These are phyloP conservation scores for Trypoxylus dichotomus DNA, from an alignment of 1,140 invertebrate genomes.

Conservation along the genomic window DNA sequence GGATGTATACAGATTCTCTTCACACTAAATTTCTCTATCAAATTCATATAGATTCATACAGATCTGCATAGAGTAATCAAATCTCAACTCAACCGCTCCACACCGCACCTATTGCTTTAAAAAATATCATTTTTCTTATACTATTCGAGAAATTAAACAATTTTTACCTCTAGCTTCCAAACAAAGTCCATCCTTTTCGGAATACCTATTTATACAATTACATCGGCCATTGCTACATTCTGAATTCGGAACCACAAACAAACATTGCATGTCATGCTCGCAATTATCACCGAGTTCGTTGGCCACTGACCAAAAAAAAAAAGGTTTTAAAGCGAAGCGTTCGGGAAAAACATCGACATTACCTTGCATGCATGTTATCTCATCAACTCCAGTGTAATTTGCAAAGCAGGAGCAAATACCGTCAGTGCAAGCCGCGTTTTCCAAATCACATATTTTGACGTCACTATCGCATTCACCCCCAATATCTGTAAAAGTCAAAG, in stretches of 20 bases:
- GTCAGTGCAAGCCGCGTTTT: neutral
- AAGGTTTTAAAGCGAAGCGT: neutral
- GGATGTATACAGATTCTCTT: no score
- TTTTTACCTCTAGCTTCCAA: neutral
- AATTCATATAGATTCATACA: no score
- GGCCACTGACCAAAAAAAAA: neutral
- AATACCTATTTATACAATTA: neutral
- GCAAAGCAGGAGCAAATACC: constrained; percentile 15
- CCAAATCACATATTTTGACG: neutral
- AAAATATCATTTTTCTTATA: neutral
- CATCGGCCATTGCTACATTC: neutral
- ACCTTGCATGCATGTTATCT: neutral
- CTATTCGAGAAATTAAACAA: neutral
- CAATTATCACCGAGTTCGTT: neutral
- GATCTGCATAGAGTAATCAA: no score
- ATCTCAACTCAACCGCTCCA: no score
- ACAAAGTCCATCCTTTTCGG: neutral
- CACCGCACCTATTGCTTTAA: no score
- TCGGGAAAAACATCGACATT: neutral
- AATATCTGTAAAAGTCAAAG: constrained; percentile 16
- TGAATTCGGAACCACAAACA: neutral
- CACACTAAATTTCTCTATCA: no score
- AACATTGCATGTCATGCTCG: constrained; percentile 24
- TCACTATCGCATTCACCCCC: neutral
- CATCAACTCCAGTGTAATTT: neutral